Percentiles rank a stretch among this genome's conserved stretches.
phyloP scores from a whole-genome alignment of 2,797 vertebrate species.

The Danionella dracula region DNA sequence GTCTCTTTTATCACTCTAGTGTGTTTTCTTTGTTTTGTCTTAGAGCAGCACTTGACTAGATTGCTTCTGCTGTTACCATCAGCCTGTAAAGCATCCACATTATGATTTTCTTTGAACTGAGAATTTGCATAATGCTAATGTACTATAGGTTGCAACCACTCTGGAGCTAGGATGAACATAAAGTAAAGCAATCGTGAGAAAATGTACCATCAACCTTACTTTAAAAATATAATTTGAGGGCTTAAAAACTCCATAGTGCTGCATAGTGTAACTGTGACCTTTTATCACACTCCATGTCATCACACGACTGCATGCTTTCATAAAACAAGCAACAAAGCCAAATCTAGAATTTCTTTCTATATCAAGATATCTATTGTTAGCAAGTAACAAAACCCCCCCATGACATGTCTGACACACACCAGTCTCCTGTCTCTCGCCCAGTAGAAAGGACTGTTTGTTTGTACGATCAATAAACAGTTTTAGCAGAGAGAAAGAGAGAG shows the following conservation, averaged over 20 bases:
- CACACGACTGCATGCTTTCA: background rate
- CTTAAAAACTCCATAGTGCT: background rate
- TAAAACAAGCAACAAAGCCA: background rate
- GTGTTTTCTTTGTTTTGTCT: too few species aligned
- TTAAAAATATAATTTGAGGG: too few species aligned
- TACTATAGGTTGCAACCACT: too few species aligned
- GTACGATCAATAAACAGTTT: constrained; percentile 36
- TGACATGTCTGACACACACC: background rate
- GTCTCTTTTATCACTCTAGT: too few species aligned
- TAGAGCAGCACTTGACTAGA: too few species aligned
- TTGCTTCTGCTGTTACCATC: too few species aligned
- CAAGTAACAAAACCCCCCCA: constrained; percentile 14
- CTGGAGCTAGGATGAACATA: too few species aligned
- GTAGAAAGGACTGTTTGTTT: constrained; percentile 26
- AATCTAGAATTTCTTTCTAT: background rate
- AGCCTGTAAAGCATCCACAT: too few species aligned
- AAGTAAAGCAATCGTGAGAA: too few species aligned
- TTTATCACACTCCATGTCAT: background rate
- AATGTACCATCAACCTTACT: too few species aligned
- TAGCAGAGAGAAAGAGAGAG: background rate
- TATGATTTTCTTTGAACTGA: too few species aligned
- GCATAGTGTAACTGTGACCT: background rate
- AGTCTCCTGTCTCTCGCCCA: constrained; percentile 20
- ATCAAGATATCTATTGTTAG: constrained; percentile 18
- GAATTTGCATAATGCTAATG: too few species aligned